Evolutionary conservation across 2,888 invertebrate genomes (phyloP), one percentile per base, ranked within the genome.

Genomic region (Podotricha telesiphe): DNA sequence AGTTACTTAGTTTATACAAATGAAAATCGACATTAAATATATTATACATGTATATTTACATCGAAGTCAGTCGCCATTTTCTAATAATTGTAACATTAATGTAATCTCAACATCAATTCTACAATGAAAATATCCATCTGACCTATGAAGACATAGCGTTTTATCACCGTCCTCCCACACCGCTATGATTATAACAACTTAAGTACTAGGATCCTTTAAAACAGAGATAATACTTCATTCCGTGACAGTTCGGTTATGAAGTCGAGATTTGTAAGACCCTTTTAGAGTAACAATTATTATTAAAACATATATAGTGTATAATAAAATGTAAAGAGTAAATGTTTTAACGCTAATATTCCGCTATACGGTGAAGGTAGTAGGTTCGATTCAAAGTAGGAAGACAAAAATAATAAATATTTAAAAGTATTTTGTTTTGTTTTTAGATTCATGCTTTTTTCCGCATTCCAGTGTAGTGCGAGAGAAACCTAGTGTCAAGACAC

Each of bases 111-210:
- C 62, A 70, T 68, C 65, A 48, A 55, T 72, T 68, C 50, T 53
- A 61, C 53, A 69, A 72, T 68, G 66, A 68, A 69, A 74, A 71
- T 74, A 67, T 71, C 72, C 70, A n/a, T 56, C 61, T 70, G 75
- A 75, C 75, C 75, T 71, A 68, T 69, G 74, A 72, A 70, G 74
- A 72, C 74, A 75, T 73, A 58, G 68, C 62, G 67, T 75, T 75
- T 66, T 71, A 74, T 75, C 75, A 74, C 67, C 51, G 75, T 75
- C 75, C 75, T 69, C 75, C 75, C 70, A 75, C 75, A 68, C 61
- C 6, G 42, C 64, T 56, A 53, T 72, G 66, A 72, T 72, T 70
- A 72, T 72, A 70, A 72, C 65, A 72, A 63, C 63, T 68, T 65
- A 65, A 68, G 51, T 66, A 68, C 69, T 66, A 65, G 55, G 68